Base-by-base conservation (phyloP, 2,797 vertebrate species). In the Ctenopoma multispine region DNA sequence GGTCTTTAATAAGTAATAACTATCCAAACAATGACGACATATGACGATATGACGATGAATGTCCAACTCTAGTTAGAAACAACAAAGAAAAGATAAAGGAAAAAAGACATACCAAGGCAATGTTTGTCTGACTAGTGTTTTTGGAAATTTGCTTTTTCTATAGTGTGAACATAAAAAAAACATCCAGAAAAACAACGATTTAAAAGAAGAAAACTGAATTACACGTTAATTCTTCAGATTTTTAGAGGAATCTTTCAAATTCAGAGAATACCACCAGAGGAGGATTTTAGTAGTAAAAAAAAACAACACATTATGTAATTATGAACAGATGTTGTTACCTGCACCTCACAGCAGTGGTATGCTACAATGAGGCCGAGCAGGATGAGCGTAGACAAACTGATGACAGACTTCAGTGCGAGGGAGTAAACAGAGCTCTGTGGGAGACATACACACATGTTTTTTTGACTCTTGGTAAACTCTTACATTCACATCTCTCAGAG, bases 401-500 rank as follows among this genome's bases (percentile, higher is more conserved):
- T 97, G 92, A 97, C 83, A 75, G 96, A 96, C 94, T 98, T 98
- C 87, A 97, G 83, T 61, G 94, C 89, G 79, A 98, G 82, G 3
- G 97, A 98, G 84, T 96, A 97, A 93, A 96, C 89, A 75, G 97
- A 98, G 74, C 94, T 96, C 97, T 98, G 94, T n/a, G 64, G 69
- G 27, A 21, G 1, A 82, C 46, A 53, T 44, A 59, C 44, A 65
- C 27, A 61, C 74, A 7, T 2, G 24, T 24, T 4, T 31, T 3
- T 23, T 3, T n/a, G n/a, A 9, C 10, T 61, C 11, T 49, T 44
- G n/a, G 2, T 36, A 48, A 46, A 48, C n/a, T 0, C 51, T 49
- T n/a, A 17, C 47, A 40, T 53, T 43, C 18, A n/a, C 6, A 13
- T 59, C 31, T 57, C 13, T 56, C 11, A 23, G 12, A 24, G 10